Conservation (phyloP, 2,797 vertebrate genomes). For the Telmatherina bonti region DNA sequence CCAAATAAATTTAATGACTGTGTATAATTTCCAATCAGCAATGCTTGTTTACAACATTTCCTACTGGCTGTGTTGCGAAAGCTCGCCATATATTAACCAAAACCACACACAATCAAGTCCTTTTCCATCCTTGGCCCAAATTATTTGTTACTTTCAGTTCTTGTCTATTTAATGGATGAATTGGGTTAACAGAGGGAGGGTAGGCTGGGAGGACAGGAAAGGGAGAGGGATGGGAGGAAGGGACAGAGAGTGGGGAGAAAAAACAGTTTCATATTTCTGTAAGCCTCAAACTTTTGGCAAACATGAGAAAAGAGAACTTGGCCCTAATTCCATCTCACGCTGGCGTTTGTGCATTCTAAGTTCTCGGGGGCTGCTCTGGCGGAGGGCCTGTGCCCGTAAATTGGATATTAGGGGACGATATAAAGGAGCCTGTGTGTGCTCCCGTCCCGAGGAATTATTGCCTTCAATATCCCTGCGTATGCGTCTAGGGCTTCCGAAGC, state of each 20-base stretch:
- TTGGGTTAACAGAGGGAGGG: slow-evolving; percentile 54
- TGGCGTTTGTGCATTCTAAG: slow-evolving; percentile 83
- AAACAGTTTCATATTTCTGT: slow-evolving; percentile 82
- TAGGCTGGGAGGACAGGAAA: neutral
- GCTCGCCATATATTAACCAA: slow-evolving; percentile 35
- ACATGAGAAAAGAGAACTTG: slow-evolving; percentile 82
- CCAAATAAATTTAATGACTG: slow-evolving; percentile 51
- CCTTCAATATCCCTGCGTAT: slow-evolving; percentile 82
- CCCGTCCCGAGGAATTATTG: slow-evolving; percentile 85
- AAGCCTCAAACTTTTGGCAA: slow-evolving; percentile 84
- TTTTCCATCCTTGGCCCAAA: slow-evolving; percentile 56
- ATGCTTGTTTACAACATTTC: slow-evolving; percentile 61
- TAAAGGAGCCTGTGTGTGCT: slow-evolving; percentile 85
- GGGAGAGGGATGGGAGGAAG: neutral
- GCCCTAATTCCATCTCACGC: slow-evolving; percentile 84
- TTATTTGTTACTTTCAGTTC: slow-evolving; percentile 74
- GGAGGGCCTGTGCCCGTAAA: slow-evolving; percentile 83
- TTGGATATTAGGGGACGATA: slow-evolving; percentile 86
- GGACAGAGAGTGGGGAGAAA: slow-evolving; percentile 20
- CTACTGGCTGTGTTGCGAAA: slow-evolving; percentile 45
- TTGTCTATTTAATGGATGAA: slow-evolving; percentile 76
- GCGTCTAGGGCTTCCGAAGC: slow-evolving; percentile 76
- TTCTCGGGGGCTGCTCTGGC: slow-evolving; percentile 86
- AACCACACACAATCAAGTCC: slow-evolving; percentile 57
- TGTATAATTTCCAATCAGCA: slow-evolving; percentile 54